Conservation (phyloP, 2,797 vertebrate species). For the Acrossocheilus wenchowensis region DNA sequence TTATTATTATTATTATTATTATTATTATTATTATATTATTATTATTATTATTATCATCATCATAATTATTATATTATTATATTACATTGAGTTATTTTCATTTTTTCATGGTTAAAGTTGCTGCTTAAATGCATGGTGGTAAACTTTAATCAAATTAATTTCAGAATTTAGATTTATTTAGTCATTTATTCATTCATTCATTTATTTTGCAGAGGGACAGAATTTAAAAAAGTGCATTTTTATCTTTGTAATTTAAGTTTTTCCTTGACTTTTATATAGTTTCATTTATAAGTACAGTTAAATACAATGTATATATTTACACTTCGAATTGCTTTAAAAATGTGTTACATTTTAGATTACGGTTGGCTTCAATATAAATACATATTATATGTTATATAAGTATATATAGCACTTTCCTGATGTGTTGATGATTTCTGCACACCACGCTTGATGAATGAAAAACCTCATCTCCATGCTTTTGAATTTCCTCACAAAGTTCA, state of each 20-base stretch:
- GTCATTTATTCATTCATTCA: too few species aligned
- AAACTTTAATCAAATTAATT: background rate
- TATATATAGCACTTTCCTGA: background rate
- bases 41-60: too few species aligned
- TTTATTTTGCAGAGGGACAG: too few species aligned
- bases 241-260: background rate
- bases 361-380: background rate
- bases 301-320: background rate
- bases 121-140: background rate
- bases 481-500: slow-evolving; percentile 8
- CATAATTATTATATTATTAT: too few species aligned
- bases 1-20: too few species aligned
- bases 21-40: too few species aligned
- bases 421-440: background rate
- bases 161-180: background rate
- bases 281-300: background rate
- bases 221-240: background rate
- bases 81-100: background rate
- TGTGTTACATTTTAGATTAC: background rate
- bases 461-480: background rate
- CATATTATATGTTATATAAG: too few species aligned
- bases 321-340: background rate
- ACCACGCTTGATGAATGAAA: background rate
- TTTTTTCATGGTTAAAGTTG: background rate
- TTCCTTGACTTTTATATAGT: background rate